Evolutionary conservation across 2,113 vertebrate genomes (phyloP), one percentile per base, ranked within the genome.

Genomic region (Syngnathus typhle): DNA sequence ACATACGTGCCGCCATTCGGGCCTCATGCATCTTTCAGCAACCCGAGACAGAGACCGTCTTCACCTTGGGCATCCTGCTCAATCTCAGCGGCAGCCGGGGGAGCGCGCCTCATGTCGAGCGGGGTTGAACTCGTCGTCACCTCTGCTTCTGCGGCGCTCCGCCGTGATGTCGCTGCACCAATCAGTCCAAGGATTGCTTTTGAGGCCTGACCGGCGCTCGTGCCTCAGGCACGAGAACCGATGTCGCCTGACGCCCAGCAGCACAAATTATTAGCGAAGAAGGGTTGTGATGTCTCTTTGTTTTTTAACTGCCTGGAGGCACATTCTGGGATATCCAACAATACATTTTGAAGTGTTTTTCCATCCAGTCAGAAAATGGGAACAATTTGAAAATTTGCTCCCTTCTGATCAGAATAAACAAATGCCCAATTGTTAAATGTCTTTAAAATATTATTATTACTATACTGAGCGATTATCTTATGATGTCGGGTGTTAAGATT

Each of bases 1-100:
- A 85, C 85, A 82, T 76, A 68, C 23, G 69, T 76, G 81, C 77
- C 73, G 73, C 79, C 76, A 74, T 55, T 68, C 55, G 76, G 73
- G 13, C 79, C 77, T 80, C 76, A 88, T 90, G 68, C 83, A 90
- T 88, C 81, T 90, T 90, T 87, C 82, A 89, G 76, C 69, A 69
- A 75, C 66, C 71, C 70, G 70, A 78, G 70, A 89, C 79, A 84
- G 77, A 69, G 73, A 75, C 70, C 69, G 70, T 84, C 79, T 74
- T 82, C 80, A 84, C 73, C 72, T 76, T 56, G 60, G 64, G 73
- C 66, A 70, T 58, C 80, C 41, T 51, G 27, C 70, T 79, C 70
- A 76, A 82, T 82, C 79, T 74, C 69, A 51, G 70, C 32, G 62
- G 73, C 67, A 74, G 72, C 43, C 49, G 75, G 75, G 27, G 64